Conservation (phyloP, 1,140 invertebrate species). For the Caerostris extrusa region DNA sequence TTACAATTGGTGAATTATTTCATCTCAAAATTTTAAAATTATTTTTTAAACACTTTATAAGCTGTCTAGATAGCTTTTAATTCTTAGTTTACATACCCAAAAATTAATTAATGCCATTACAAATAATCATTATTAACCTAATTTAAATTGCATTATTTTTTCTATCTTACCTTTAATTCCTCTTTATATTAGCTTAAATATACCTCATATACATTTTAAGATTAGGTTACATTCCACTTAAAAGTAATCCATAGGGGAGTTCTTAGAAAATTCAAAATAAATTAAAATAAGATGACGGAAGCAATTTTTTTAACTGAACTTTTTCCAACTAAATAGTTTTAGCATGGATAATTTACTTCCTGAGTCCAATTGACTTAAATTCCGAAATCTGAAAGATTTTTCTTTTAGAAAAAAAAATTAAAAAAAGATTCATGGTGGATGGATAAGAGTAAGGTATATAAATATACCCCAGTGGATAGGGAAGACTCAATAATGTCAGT, state of each 20-base stretch:
- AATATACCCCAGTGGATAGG: neutral
- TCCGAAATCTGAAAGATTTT: slow-evolving; percentile 1
- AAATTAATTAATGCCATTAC: too few relatives aligned
- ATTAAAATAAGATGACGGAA: neutral
- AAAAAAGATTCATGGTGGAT: neutral
- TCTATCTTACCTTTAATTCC: too few relatives aligned
- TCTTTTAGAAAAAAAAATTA: neutral
- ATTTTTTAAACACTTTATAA: too few relatives aligned
- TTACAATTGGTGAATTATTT: too few relatives aligned
- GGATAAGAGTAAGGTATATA: slow-evolving; percentile 15
- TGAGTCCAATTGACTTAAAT: slow-evolving; percentile 12
- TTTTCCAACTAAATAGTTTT: neutral
- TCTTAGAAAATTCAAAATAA: neutral
- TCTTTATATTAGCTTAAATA: too few relatives aligned
- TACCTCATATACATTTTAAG: too few relatives aligned
- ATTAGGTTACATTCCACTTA: neutral
- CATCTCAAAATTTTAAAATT: too few relatives aligned
- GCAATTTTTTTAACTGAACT: neutral
- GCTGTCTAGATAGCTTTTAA: too few relatives aligned
- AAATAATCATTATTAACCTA: too few relatives aligned
- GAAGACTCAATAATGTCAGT: too few relatives aligned
- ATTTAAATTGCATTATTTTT: too few relatives aligned
- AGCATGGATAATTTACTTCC: neutral
- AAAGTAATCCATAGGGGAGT: neutral
- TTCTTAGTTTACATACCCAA: too few relatives aligned